These are phyloP conservation scores for Plebejus argus DNA, from an alignment of 2,888 invertebrate genomes.

Conservation along the genomic window DNA sequence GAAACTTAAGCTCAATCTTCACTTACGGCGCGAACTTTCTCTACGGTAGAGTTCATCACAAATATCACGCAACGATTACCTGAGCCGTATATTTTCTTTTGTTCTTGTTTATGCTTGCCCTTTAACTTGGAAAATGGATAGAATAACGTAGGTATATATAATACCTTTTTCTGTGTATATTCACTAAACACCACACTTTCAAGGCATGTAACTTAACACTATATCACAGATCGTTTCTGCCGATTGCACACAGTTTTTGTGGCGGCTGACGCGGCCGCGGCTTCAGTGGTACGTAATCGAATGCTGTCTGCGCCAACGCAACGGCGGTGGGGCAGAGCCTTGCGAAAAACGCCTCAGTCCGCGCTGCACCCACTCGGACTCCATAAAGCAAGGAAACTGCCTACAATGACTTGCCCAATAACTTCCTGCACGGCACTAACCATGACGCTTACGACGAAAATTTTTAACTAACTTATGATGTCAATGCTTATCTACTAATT, in stretches of 20 bases:
- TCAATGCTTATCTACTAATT: background rate
- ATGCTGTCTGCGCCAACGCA: slow-evolving; percentile 59
- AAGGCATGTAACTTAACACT: slow-evolving; percentile 67
- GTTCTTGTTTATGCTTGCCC: background rate
- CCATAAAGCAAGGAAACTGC: slow-evolving; percentile 44
- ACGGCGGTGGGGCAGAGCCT: slow-evolving; percentile 70
- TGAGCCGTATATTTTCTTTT: slow-evolving; percentile 12
- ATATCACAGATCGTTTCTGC: slow-evolving; percentile 74
- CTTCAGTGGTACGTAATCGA: slow-evolving; percentile 54
- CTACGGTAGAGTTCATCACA: slow-evolving; percentile 20
- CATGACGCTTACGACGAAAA: slow-evolving; percentile 7
- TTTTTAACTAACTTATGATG: background rate
- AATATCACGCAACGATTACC: slow-evolving; percentile 25
- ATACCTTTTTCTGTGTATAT: slow-evolving; percentile 16
- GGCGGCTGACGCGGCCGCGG: slow-evolving; percentile 54
- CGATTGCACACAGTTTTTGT: slow-evolving; percentile 62
- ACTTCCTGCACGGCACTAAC: slow-evolving; percentile 39
- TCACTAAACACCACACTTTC: slow-evolving; percentile 45
- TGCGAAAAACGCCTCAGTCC: slow-evolving; percentile 65
- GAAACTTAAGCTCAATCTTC: background rate
- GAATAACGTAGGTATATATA: background rate
- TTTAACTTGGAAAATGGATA: background rate
- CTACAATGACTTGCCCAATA: slow-evolving; percentile 41
- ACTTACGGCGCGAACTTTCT: slow-evolving; percentile 23
- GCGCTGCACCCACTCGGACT: slow-evolving; percentile 48